A percentile compares a stretch with the other conserved stretches of the same genome.
Conservation (phyloP, 2,113 vertebrate species). For the Melozone crissalis region DNA sequence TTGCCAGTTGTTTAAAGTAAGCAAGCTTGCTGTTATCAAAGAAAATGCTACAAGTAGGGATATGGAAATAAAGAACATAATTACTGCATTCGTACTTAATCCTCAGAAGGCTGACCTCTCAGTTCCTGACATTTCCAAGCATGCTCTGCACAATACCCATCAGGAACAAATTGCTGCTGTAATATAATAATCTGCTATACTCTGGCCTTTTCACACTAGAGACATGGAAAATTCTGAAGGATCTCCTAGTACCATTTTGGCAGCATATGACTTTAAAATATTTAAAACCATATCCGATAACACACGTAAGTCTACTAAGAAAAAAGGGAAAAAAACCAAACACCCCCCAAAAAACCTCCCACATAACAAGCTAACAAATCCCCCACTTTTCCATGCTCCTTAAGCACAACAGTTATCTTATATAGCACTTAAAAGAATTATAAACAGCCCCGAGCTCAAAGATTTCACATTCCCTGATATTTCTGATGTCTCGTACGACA, state of each 20-base stretch:
- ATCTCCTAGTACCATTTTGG: neutral
- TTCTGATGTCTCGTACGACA: neutral
- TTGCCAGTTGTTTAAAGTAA: neutral
- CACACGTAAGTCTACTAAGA: neutral
- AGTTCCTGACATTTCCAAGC: neutral
- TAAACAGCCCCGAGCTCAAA: neutral
- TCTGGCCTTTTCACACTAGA: neutral
- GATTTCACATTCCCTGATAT: neutral
- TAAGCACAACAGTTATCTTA: neutral
- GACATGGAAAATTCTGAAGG: neutral
- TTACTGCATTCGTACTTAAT: neutral
- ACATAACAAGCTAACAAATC: neutral
- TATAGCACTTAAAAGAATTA: neutral
- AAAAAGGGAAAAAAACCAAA: neutral
- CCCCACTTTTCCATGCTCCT: neutral
- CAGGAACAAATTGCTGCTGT: neutral
- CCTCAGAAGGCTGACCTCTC: neutral
- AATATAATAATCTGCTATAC: neutral
- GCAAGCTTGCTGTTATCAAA: neutral
- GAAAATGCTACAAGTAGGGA: neutral
- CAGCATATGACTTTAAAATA: neutral
- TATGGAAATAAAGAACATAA: neutral
- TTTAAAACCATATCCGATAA: neutral
- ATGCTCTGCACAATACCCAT: neutral
- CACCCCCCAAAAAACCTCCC: neutral